Evolutionary conservation across 2,113 vertebrate species (phyloP).

Genomic region (Ivindomyrus marchei): DNA sequence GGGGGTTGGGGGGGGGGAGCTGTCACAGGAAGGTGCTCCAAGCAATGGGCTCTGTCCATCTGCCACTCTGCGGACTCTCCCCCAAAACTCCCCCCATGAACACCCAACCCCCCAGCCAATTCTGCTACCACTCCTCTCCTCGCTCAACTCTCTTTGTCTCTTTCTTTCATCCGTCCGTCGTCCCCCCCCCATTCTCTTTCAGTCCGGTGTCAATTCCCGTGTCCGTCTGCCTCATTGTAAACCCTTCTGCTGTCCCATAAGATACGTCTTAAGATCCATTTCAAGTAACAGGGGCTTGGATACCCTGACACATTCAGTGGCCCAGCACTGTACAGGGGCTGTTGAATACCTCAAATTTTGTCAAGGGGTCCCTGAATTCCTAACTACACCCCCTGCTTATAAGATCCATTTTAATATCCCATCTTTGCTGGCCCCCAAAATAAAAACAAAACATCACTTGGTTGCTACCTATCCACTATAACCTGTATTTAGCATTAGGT

Average conservation of each 20-base stretch:
- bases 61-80: constrained; percentile 55
- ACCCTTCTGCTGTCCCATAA: background rate
- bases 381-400: background rate
- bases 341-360: background rate
- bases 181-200: constrained; percentile 15
- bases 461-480: background rate
- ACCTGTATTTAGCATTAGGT: background rate
- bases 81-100: constrained; percentile 21
- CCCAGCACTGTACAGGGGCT: background rate
- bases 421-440: background rate
- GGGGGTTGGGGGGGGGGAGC: constrained; percentile 59
- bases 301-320: background rate
- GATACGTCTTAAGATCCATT: background rate
- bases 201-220: constrained; percentile 37
- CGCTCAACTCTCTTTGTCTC: constrained; percentile 13
- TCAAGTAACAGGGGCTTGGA: background rate
- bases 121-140: constrained; percentile 25
- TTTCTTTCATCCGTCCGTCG: background rate
- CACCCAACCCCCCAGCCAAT: constrained; percentile 20
- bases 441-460: background rate
- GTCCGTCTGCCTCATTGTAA: background rate
- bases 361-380: background rate
- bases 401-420: background rate
- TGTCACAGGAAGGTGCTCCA: constrained; percentile 67
- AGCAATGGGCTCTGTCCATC: constrained; percentile 71